Conservation (phyloP, 1,140 invertebrate genomes). For the Dendrolimus kikuchii region DNA sequence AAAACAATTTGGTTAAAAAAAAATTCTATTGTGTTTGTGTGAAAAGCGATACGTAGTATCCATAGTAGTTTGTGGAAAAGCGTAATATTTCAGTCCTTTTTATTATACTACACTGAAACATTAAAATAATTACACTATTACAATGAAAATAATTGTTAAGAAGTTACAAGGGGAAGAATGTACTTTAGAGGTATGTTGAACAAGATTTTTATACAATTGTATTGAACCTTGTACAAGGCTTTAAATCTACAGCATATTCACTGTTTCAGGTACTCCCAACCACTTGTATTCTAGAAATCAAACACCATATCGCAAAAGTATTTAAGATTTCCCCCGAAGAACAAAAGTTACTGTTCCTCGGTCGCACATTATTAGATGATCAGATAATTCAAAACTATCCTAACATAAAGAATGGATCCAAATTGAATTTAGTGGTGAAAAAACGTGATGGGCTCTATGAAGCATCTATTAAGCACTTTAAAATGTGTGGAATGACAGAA, state of each 20-base stretch:
- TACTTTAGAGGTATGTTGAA: slow-evolving; percentile 37
- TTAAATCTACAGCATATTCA: background rate
- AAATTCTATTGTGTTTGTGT: too few relatives aligned
- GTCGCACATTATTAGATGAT: slow-evolving; percentile 48
- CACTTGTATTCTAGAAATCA: slow-evolving; percentile 54
- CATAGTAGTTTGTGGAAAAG: too few relatives aligned
- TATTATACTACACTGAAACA: too few relatives aligned
- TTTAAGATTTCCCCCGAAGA: slow-evolving; percentile 42
- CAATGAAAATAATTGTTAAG: slow-evolving; percentile 59
- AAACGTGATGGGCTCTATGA: slow-evolving; percentile 52
- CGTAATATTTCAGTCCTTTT: too few relatives aligned
- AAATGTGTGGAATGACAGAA: slow-evolving; percentile 47
- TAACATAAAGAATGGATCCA: slow-evolving; percentile 55
- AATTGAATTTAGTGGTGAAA: slow-evolving; percentile 54
- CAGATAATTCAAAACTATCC: slow-evolving; percentile 46
- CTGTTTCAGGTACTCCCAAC: slow-evolving; percentile 44
- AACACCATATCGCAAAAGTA: slow-evolving; percentile 38
- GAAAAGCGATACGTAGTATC: too few relatives aligned
- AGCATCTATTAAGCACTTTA: slow-evolving; percentile 45
- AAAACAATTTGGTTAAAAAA: too few relatives aligned
- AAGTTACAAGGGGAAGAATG: slow-evolving; percentile 60
- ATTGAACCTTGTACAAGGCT: background rate
- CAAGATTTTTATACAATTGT: slow-evolving; percentile 1
- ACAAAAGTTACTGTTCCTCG: slow-evolving; percentile 49
- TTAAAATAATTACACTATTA: background rate